A percentile compares a stretch with the other conserved stretches of the same genome.
These are phyloP conservation scores for Erinaceus europaeus DNA, from an alignment of 2,113 vertebrate genomes.

Conservation along the genomic window DNA sequence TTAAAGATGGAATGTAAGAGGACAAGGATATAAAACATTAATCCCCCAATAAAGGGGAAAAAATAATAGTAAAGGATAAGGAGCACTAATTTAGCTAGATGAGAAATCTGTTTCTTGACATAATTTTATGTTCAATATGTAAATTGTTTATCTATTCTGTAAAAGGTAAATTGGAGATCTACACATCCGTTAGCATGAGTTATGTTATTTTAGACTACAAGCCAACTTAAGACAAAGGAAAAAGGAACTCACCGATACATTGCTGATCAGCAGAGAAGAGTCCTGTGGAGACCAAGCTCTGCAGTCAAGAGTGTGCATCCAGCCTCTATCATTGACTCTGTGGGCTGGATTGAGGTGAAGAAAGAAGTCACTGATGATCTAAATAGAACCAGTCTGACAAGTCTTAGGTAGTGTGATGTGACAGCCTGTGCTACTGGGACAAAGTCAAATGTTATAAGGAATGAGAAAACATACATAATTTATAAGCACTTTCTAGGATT, in stretches of 20 bases:
- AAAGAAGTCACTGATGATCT: conserved; percentile 56
- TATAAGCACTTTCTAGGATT: conserved; percentile 47
- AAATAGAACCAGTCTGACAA: conserved; percentile 63
- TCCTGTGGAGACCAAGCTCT: neutral
- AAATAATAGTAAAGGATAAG: too few species aligned
- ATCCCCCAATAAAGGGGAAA: too few species aligned
- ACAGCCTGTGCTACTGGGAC: conserved; percentile 19
- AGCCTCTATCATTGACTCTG: conserved; percentile 5
- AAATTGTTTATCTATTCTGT: conserved; percentile 4
- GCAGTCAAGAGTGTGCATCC: neutral
- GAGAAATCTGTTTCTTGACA: conserved; percentile 24
- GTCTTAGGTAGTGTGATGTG: conserved; percentile 22
- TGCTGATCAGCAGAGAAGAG: conserved; percentile 31
- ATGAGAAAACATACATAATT: conserved; percentile 13
- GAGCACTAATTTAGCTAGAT: too few species aligned
- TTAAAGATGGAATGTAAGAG: neutral
- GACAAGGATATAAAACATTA: neutral
- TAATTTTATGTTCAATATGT: neutral
- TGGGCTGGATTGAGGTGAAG: conserved; percentile 14
- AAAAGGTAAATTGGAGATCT: neutral
- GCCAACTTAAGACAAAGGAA: neutral
- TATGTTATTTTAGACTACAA: conserved; percentile 13
- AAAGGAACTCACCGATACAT: conserved; percentile 68
- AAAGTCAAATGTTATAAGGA: conserved; percentile 40
- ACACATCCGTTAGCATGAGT: neutral